Percentiles rank a stretch among this genome's conserved stretches.
Evolutionary conservation across 2,797 vertebrate genomes (phyloP).

Genomic region (Bucorvus abyssinicus): DNA sequence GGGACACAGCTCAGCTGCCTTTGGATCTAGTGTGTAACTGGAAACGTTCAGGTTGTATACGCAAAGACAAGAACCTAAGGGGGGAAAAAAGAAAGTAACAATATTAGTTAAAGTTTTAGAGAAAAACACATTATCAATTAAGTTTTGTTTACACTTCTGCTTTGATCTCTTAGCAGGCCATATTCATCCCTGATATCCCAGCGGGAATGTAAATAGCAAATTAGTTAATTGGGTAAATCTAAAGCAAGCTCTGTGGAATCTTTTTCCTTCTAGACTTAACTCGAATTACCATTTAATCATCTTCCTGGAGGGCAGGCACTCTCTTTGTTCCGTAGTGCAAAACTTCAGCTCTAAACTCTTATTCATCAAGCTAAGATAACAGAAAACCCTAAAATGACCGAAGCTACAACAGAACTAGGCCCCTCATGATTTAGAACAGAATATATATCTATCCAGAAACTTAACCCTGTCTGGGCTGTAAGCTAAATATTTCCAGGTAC

Average conservation of each 20-base stretch:
- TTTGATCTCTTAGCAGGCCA: background rate
- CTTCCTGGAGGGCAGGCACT: background rate
- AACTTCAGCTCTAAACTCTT: background rate
- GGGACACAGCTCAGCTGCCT: slow-evolving; percentile 72
- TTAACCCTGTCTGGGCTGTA: background rate
- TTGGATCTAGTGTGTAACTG: slow-evolving; percentile 68
- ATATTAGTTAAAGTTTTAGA: background rate
- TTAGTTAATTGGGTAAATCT: background rate
- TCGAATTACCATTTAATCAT: background rate
- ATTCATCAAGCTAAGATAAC: background rate
- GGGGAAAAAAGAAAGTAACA: background rate
- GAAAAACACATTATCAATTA: background rate
- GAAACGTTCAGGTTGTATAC: slow-evolving; percentile 72
- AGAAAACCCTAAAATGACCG: background rate
- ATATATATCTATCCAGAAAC: background rate
- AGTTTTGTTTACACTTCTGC: background rate
- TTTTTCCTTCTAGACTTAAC: background rate
- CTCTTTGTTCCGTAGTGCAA: background rate
- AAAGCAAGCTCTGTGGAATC: background rate
- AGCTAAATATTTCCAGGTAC: background rate
- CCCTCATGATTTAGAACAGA: background rate
- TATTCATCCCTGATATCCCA: background rate
- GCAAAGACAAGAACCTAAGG: slow-evolving; percentile 77
- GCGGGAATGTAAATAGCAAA: background rate
- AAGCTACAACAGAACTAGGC: background rate